Percentiles rank a stretch among this genome's conserved stretches.
phyloP scores from a whole-genome alignment of 1,140 invertebrate species.

The Drosophila pectinifera region DNA sequence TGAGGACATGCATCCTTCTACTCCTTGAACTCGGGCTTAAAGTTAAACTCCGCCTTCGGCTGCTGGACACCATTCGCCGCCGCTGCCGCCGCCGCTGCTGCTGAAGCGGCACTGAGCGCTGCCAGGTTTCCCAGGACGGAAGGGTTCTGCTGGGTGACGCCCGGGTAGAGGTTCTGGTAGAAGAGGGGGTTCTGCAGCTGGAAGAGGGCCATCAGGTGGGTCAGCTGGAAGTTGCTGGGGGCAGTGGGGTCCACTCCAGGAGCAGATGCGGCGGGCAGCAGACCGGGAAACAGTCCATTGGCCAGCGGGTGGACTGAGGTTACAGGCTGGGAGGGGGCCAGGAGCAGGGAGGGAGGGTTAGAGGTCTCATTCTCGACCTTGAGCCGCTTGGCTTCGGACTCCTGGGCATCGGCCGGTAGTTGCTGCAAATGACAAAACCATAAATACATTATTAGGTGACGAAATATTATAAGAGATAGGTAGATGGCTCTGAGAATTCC shows the following conservation, averaged over 20 bases:
- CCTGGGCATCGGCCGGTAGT: slow-evolving; percentile 61
- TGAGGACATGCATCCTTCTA: slow-evolving; percentile 41
- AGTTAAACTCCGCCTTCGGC: slow-evolving; percentile 66
- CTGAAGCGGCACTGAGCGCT: slow-evolving; percentile 68
- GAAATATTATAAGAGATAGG: neutral
- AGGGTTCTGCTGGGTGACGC: slow-evolving; percentile 57
- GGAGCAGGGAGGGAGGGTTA: slow-evolving; percentile 28
- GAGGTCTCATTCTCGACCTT: slow-evolving; percentile 52
- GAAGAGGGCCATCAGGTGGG: slow-evolving; percentile 80
- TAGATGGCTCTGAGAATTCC: neutral
- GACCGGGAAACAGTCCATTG: slow-evolving; percentile 42
- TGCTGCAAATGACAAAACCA: slow-evolving; percentile 39
- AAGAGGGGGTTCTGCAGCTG: slow-evolving; percentile 83
- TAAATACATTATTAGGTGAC: neutral
- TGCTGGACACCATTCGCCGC: slow-evolving; percentile 49
- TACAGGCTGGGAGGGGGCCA: slow-evolving; percentile 6
- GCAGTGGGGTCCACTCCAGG: slow-evolving; percentile 49
- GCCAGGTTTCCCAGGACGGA: slow-evolving; percentile 67
- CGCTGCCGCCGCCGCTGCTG: slow-evolving; percentile 66
- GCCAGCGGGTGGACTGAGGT: slow-evolving; percentile 18
- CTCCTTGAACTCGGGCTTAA: slow-evolving; percentile 78
- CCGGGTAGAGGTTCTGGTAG: slow-evolving; percentile 82
- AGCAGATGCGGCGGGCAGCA: slow-evolving; percentile 64
- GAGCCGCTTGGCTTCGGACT: slow-evolving; percentile 62
- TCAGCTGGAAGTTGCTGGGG: slow-evolving; percentile 80